phyloP scores from a whole-genome alignment of 2,888 invertebrate genomes.

The Synanthedon andrenaeformis region DNA sequence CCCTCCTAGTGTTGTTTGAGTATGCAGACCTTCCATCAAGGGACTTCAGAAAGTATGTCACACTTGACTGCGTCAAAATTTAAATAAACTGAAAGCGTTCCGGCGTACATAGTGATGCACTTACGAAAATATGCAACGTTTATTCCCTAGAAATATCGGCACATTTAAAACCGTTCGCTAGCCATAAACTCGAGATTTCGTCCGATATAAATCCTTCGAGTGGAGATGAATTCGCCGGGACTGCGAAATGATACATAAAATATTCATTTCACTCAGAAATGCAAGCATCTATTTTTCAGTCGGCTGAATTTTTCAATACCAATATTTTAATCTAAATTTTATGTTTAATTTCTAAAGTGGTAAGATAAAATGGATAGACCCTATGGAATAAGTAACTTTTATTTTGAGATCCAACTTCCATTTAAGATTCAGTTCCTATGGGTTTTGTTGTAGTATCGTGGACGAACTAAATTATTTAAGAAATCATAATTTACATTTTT shows the following conservation, averaged over 20 bases:
- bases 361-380: too few species aligned
- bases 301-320: slow-evolving; percentile 21
- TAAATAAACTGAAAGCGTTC: not conserved
- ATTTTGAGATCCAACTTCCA: too few species aligned
- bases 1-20: too few species aligned
- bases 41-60: too few species aligned
- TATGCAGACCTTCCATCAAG: too few species aligned
- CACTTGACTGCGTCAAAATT: not conserved
- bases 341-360: not conserved
- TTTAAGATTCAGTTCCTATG: too few species aligned
- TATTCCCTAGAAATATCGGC: slow-evolving; percentile 14
- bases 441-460: too few species aligned
- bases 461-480: too few species aligned
- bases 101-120: slow-evolving; percentile 2
- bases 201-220: slow-evolving; percentile 62
- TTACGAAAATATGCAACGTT: slow-evolving; percentile 7
- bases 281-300: slow-evolving; percentile 55
- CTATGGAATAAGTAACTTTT: too few species aligned
- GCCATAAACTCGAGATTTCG: slow-evolving; percentile 52
- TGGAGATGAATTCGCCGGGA: slow-evolving; percentile 52
- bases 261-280: slow-evolving; percentile 57
- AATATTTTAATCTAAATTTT: slow-evolving; percentile 15
- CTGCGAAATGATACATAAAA: slow-evolving; percentile 64
- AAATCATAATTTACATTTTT: too few species aligned
- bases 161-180: slow-evolving; percentile 33